These are phyloP conservation scores for Argentina silus DNA, from an alignment of 2,797 vertebrate genomes.

Conservation along the genomic window DNA sequence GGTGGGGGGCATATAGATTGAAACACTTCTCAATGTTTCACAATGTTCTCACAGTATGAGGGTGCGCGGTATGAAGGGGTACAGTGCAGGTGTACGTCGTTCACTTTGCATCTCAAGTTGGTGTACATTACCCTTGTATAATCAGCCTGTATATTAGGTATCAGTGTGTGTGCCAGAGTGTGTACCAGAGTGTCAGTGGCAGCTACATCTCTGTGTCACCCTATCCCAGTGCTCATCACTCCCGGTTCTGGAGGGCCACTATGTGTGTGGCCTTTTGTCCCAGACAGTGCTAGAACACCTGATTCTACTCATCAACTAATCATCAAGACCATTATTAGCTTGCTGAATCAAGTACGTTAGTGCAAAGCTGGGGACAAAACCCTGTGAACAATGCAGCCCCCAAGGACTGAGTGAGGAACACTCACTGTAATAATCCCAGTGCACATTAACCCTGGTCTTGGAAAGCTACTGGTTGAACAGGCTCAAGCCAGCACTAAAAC, in stretches of 20 bases:
- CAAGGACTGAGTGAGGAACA: not conserved
- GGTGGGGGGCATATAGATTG: not conserved
- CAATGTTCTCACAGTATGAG: not conserved
- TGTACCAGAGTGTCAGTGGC: constrained; percentile 3
- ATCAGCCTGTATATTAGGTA: constrained; percentile 62
- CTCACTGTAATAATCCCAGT: not conserved
- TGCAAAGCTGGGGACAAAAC: constrained; percentile 2
- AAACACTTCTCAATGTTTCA: constrained; percentile 2
- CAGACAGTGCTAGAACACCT: constrained; percentile 29
- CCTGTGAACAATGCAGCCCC: not conserved
- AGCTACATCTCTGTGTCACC: constrained; percentile 30
- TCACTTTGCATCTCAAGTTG: constrained; percentile 49
- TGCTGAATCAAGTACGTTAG: not conserved
- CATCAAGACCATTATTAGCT: not conserved
- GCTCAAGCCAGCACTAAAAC: not conserved
- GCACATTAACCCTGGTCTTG: not conserved
- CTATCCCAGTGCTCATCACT: constrained; percentile 36
- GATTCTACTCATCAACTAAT: constrained; percentile 27
- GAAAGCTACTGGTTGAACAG: not conserved
- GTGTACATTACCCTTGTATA: constrained; percentile 62
- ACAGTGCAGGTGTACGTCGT: constrained; percentile 7
- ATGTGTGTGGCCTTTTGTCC: constrained; percentile 51
- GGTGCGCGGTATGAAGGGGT: not conserved
- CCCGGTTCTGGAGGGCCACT: constrained; percentile 30
- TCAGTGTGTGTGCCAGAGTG: constrained; percentile 42